Percentiles rank a stretch among this genome's conserved stretches.
These are phyloP conservation scores for Cosmorhoe ocellata DNA, from an alignment of 2,888 invertebrate species.

Conservation along the genomic window DNA sequence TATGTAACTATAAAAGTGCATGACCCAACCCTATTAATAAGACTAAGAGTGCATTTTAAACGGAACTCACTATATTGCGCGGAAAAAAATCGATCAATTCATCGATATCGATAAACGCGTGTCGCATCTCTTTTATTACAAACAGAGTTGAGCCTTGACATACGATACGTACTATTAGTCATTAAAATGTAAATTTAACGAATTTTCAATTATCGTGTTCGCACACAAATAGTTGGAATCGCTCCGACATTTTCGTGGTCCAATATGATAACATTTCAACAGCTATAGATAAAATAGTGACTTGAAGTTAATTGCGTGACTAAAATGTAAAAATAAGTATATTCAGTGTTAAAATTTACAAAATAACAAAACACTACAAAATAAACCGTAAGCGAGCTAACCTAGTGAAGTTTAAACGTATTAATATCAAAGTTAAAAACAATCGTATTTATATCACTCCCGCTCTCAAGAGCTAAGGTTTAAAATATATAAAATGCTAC, in stretches of 20 bases:
- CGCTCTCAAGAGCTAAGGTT: conserved; percentile 48
- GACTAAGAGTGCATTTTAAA: conserved; percentile 34
- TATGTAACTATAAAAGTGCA: conserved; percentile 30
- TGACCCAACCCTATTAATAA: conserved; percentile 31
- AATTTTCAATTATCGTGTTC: conserved; percentile 38
- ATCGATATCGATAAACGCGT: conserved; percentile 26
- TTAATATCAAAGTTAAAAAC: conserved; percentile 74
- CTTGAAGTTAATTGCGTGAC: conserved; percentile 68
- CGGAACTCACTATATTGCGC: conserved; percentile 3
- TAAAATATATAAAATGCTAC: conserved; percentile 66
- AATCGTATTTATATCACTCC: conserved; percentile 68
- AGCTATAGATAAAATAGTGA: conserved; percentile 55
- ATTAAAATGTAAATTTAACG: conserved; percentile 44
- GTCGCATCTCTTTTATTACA: conserved; percentile 41
- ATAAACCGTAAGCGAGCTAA: conserved; percentile 73
- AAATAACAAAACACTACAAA: conserved; percentile 75
- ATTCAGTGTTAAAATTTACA: conserved; percentile 75
- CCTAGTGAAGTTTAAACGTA: conserved; percentile 64
- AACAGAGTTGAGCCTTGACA: conserved; percentile 30
- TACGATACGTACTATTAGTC: conserved; percentile 47
- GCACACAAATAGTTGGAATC: conserved; percentile 42
- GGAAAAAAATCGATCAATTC: conserved; percentile 13
- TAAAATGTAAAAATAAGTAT: conserved; percentile 44
- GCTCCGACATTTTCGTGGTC: conserved; percentile 52
- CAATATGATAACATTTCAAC: conserved; percentile 57